Evolutionary conservation across 2,113 vertebrate genomes (phyloP).

Genomic region (Callopanchax toddi): DNA sequence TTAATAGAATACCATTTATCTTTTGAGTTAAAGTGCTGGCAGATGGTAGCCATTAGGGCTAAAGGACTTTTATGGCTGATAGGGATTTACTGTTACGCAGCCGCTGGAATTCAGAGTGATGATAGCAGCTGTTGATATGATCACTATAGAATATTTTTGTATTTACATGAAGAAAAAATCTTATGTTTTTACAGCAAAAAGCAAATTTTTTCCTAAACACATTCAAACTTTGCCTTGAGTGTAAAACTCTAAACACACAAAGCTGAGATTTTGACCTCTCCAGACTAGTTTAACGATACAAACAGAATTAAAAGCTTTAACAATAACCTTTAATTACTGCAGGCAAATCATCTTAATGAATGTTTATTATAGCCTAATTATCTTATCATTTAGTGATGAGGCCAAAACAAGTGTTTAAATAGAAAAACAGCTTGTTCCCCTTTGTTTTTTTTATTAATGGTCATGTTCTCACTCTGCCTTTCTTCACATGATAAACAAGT

Average conservation of each 20-base stretch:
- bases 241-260: conserved; percentile 45
- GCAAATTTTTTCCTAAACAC: too few species aligned
- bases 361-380: conserved; percentile 50
- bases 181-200: too few species aligned
- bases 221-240: conserved; percentile 34
- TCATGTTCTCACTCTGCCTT: not conserved
- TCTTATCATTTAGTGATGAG: conserved; percentile 24
- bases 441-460: not conserved
- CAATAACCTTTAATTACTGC: conserved; percentile 17
- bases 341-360: conserved; percentile 42
- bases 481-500: too few species aligned
- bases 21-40: conserved; percentile 46
- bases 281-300: conserved; percentile 12
- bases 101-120: conserved; percentile 28
- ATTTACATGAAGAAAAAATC: too few species aligned
- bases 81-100: conserved; percentile 27
- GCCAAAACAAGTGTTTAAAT: conserved; percentile 7
- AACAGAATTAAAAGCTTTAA: not conserved
- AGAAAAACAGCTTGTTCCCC: not conserved
- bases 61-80: conserved; percentile 31
- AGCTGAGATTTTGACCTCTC: conserved; percentile 45
- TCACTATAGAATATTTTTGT: too few species aligned
- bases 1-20: conserved; percentile 71
- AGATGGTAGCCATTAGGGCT: conserved; percentile 44
- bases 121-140: not conserved